Conservation (phyloP, 2,797 vertebrate genomes). For the Dendrocincla tyrannina region DNA sequence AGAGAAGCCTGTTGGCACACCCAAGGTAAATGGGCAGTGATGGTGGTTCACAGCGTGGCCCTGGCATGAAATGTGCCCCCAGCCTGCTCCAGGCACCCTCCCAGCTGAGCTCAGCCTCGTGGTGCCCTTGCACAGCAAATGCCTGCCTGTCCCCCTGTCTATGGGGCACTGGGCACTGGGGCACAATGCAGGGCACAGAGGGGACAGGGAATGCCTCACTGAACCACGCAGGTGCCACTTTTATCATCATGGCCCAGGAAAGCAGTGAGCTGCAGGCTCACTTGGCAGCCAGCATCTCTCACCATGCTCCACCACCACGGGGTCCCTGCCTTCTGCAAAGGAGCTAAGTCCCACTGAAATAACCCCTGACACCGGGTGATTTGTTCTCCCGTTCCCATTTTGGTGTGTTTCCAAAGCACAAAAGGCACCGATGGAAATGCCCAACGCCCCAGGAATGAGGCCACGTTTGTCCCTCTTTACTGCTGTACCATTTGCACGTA, state of each 20-base stretch:
- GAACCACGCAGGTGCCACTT: fast-evolving
- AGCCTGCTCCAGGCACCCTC: too few relatives aligned
- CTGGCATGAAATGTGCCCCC: not conserved
- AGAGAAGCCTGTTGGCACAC: not conserved
- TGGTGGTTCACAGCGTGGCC: fast-evolving
- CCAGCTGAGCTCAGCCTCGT: fast-evolving
- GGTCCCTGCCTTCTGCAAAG: not conserved
- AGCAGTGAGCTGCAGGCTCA: not conserved
- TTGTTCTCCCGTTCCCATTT: not conserved
- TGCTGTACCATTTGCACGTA: not conserved
- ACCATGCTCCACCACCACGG: not conserved
- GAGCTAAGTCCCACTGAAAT: not conserved
- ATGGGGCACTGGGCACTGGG: not conserved
- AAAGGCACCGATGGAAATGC: not conserved
- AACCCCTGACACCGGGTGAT: not conserved
- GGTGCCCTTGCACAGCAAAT: not conserved
- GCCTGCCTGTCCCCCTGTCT: not conserved
- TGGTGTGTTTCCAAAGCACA: not conserved
- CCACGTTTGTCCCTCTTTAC: not conserved
- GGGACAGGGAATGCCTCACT: fast-evolving
- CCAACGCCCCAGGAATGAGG: fast-evolving
- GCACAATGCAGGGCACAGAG: fast-evolving
- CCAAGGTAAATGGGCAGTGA: fast-evolving
- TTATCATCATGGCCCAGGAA: too few relatives aligned
- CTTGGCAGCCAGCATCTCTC: fast-evolving